Evolutionary conservation across 1,140 invertebrate species (phyloP), one percentile per base, ranked within the genome.

Genomic region (Thereuonema tuberculata): DNA sequence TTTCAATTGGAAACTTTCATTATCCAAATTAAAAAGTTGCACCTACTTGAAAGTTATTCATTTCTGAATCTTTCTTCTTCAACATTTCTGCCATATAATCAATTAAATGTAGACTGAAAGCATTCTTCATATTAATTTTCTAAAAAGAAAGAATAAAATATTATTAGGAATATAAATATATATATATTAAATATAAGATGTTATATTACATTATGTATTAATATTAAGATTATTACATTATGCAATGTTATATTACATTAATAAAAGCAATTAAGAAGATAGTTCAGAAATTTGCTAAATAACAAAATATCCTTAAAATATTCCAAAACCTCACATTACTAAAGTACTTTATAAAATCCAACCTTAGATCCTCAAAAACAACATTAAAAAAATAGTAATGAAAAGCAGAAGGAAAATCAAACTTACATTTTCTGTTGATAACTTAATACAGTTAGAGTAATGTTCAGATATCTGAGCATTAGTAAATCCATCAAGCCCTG

Each of bases 91-190:
- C 76, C 80, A 92, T 84, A 65, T 84, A 85, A 68, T 90, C 87
- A 66, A 90, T 90, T 31, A 90, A 77, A 67, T 87, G 81, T 1
- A 91, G 73, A 63, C 81, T 83, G 76, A 89, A 92, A 1, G 86
- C 87, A 81, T 90, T 91, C 69, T 88, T 87, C 21, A 79, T 75
- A 67, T 80, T 90, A 62, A 91, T 89, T 84, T 89, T 87, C 80
- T 82, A 68, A 64, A 76, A 74, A n/a, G 50, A 64, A 61, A 66
- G 63, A 57, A 63, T 57, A 64, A 57, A 24, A 29, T 62, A 52
- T 15, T 9, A 27, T 47, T 20, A 5, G 20, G 21, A 37, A 48
- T 60, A 23, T 50, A 63, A 62, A 21, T n/a, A n/a, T n/a, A n/a
- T n/a, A n/a, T n/a, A n/a, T n/a, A n/a, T 48, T 24, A 47, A 15